phyloP scores from a whole-genome alignment of 2,797 vertebrate species.

The Petrocephalus schoutedeni region DNA sequence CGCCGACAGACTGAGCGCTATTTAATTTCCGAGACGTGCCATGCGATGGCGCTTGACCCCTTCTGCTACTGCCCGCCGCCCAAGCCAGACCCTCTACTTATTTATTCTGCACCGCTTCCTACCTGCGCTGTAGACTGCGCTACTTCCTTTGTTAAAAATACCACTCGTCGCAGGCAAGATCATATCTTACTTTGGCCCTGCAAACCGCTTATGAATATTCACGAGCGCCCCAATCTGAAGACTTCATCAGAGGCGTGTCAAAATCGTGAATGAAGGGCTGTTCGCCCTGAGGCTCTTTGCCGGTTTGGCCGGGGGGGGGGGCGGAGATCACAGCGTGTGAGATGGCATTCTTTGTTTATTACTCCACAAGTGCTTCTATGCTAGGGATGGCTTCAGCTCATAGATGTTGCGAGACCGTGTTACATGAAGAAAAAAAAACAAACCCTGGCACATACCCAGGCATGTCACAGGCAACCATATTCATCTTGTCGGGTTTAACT shows the following conservation, averaged over 20 bases:
- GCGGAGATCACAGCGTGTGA: neutral
- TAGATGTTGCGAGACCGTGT: neutral
- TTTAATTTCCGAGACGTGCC: neutral
- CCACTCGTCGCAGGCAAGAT: neutral
- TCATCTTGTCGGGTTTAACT: neutral
- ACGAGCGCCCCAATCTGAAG: neutral
- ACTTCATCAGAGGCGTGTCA: neutral
- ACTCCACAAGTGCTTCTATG: neutral
- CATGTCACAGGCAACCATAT: neutral
- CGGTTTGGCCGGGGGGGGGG: neutral
- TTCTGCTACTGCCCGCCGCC: neutral
- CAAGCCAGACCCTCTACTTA: neutral
- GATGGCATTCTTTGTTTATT: neutral
- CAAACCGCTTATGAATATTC: constrained; percentile 5
- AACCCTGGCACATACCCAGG: neutral
- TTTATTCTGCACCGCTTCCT: neutral
- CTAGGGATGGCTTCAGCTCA: neutral
- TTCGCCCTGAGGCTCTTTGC: neutral
- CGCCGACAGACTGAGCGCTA: neutral
- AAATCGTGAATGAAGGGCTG: neutral
- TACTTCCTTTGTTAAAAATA: neutral
- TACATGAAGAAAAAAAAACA: neutral
- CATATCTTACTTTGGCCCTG: neutral
- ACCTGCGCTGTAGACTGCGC: neutral
- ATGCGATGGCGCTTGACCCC: neutral